Evolutionary conservation across 1,140 invertebrate species (phyloP).

Genomic region (Diprion similis): DNA sequence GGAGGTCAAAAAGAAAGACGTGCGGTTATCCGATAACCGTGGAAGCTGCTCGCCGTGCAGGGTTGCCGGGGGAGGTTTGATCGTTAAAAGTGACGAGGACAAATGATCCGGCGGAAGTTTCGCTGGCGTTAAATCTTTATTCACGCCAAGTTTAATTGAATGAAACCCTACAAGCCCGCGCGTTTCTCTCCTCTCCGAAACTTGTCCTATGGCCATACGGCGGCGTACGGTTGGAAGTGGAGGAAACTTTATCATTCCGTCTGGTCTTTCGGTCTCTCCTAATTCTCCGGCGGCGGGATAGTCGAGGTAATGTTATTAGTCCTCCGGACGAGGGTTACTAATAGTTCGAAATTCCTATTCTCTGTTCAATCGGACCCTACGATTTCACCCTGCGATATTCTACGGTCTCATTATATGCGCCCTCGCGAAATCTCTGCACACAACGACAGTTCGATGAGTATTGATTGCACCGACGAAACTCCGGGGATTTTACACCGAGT

Average conservation of each 20-base stretch:
- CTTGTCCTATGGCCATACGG: not conserved
- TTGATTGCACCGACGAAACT: no score
- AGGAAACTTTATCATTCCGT: constrained; percentile 3
- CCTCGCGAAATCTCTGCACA: no score
- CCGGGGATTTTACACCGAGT: no score
- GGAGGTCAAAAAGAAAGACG: constrained; percentile 25
- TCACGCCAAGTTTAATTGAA: constrained; percentile 5
- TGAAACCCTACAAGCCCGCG: not conserved
- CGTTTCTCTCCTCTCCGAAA: not conserved
- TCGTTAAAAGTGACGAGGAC: constrained; percentile 4
- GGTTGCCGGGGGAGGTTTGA: not conserved
- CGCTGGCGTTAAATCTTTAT: constrained; percentile 5
- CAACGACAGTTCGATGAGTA: no score
- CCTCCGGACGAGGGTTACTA: not conserved
- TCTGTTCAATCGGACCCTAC: not conserved
- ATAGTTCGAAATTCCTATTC: constrained; percentile 1
- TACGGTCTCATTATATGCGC: no score
- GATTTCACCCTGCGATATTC: constrained; percentile 3
- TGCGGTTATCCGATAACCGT: constrained; percentile 27
- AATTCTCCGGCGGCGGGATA: not conserved
- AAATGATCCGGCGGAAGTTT: not conserved
- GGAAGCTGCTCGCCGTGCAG: constrained; percentile 23
- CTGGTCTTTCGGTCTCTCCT: not conserved
- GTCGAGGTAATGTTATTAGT: not conserved
- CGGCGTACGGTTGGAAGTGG: not conserved